Evolutionary conservation across 2,888 invertebrate species (phyloP), one percentile per base, ranked within the genome.

Genomic region (Clunio marinus): DNA sequence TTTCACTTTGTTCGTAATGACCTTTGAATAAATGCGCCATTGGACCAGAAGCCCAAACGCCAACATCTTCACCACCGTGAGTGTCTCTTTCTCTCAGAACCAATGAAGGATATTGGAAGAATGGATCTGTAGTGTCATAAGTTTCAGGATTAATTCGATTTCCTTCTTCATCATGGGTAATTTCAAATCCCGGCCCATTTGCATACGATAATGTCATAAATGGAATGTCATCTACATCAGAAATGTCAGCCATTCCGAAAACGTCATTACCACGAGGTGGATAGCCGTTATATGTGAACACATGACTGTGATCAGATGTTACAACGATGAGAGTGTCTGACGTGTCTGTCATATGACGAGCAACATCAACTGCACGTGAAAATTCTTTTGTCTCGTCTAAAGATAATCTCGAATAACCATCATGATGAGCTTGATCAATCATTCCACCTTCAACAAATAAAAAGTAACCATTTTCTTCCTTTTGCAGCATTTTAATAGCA

Each of bases 21-120:
- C 91, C 91, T 0, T 86, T 85, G 74, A 93, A 89, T 1, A 93
- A 80, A 74, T 93, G 91, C 0, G 91, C 80, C 88, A 88, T 88
- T 1, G 91, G 91, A 25, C 87, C 93, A 8, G 77, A 79, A 0
- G 92, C 91, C 76, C 85, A 91, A 0, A 92, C 86, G 0, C 86
- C 85, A 0, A 92, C 91, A 75, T 92, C 92, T 71, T 92, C 91
- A 0, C 88, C 89, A 0, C 88, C 89, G 72, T 90, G 89, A 0
- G 88, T 88, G 73, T 89, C 89, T n/a, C 81, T 76, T 0, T 74
- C 51, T 24, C 82, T 77, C 0, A 87, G 87, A 0, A 84, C 82
- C 0, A 85, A 77, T 0, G 77, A 82, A 1, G 88, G 88, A 72
- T 82, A 87, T 0, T 78, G 55, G 24, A 76, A 76, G 32, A 73